Conservation (phyloP, 2,888 invertebrate genomes). For the Periphyllus acericola region DNA sequence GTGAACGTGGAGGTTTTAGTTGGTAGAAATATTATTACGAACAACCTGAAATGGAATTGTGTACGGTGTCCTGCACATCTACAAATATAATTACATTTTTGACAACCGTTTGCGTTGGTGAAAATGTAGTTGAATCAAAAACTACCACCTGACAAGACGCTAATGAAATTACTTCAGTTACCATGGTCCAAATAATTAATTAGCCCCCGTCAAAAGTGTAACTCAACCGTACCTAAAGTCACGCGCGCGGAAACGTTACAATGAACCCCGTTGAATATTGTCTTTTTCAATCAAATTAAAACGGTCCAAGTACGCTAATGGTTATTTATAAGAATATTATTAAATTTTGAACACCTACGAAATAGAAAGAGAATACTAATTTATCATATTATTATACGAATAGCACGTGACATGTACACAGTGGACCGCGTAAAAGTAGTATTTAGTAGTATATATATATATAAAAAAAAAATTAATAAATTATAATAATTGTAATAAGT, state of each 20-base stretch:
- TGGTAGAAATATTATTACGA: neutral
- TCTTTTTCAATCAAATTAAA: slow-evolving; percentile 26
- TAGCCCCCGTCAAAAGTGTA: slow-evolving; percentile 29
- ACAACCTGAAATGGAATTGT: neutral
- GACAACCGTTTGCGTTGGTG: slow-evolving; percentile 18
- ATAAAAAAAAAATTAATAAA: too few relatives aligned
- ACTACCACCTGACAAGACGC: slow-evolving; percentile 1
- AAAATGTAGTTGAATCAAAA: slow-evolving; percentile 23
- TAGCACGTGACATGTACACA: too few relatives aligned
- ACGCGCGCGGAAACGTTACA: neutral
- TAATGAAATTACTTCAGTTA: slow-evolving; percentile 45
- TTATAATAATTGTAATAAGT: too few relatives aligned
- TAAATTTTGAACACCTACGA: neutral
- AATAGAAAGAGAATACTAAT: too few relatives aligned
- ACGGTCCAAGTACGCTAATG: neutral
- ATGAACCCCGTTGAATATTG: neutral
- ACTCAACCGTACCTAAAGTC: neutral
- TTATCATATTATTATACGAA: too few relatives aligned
- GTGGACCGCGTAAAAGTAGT: too few relatives aligned
- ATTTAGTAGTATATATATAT: too few relatives aligned
- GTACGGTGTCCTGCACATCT: neutral
- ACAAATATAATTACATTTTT: slow-evolving; percentile 28
- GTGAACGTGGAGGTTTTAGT: neutral
- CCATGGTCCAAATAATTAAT: slow-evolving; percentile 43
- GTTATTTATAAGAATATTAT: neutral